Base-by-base conservation (phyloP, 2,797 vertebrate species). In the Ataeniobius toweri region DNA sequence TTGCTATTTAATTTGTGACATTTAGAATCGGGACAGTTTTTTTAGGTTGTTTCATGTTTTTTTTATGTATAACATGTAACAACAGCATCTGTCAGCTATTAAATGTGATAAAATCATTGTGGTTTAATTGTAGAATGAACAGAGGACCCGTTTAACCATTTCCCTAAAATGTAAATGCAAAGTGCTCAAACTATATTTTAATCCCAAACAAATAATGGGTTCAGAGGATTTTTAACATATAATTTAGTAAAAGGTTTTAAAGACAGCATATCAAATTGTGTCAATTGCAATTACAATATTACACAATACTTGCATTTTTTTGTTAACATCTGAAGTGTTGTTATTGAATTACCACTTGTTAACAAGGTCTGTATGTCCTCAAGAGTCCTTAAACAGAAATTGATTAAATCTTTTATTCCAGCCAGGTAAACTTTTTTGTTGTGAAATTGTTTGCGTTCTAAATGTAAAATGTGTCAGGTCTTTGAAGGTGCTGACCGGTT, bases 401-500 rank as follows among this genome's bases (percentile, higher is more conserved):
- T 5, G 24, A 67, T 5, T 16, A 4, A 48, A 80, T 63, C 5
- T 53, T 73, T 80, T 80, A 82, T 82, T 78, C 67, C 20, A 80
- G 53, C 51, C 22, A 58, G 28, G 20, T 39, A 24, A 20, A 53
- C 1, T 6, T 18, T 48, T 5, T 46, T 31, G 5, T 36, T 50
- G 28, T n/a, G 51, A 18, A 2, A 20, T 75, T 78, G 78, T 71
- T 59, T 41, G 51, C 51, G 46, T 12, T 10, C 81, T 46, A n/a
- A 73, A 65, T 53, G 9, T 20, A 53, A 20, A 55, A 73, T 44
- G 46, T 74, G 31, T 83, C 53, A 75, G 31, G 48, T 65, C 50
- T 78, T 83, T 20, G 65, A 71, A 16, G 74, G 16, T 51, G 80
- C 53, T 13, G 79, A 85, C 63, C 28, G 65, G 68, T 85, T 93